Percentiles rank a stretch among this genome's conserved stretches.
Conservation (phyloP, 2,888 invertebrate genomes). For the Leptinotarsa rubiginosa region DNA sequence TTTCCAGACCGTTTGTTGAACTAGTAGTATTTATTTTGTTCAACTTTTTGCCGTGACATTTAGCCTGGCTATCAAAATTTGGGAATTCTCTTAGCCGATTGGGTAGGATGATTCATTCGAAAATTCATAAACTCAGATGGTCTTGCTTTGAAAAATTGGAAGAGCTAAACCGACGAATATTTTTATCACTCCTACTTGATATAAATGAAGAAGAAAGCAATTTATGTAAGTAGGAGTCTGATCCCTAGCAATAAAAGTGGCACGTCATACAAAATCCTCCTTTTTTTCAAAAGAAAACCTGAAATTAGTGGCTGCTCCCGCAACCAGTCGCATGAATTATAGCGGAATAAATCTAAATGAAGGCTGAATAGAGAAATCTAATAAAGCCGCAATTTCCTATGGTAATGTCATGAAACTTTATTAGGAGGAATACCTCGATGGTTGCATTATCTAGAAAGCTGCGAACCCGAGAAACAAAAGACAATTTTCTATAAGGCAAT, state of each 20-base stretch:
- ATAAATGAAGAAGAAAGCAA: too few relatives aligned
- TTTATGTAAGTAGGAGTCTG: too few relatives aligned
- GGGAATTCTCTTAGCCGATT: too few relatives aligned
- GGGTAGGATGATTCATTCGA: too few relatives aligned
- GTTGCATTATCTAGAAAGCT: slow-evolving; percentile 25
- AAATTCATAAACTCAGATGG: too few relatives aligned
- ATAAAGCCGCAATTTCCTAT: slow-evolving; percentile 11
- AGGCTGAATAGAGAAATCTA: slow-evolving; percentile 15
- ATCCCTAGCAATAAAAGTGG: background rate
- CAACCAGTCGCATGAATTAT: background rate
- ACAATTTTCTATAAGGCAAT: slow-evolving; percentile 31
- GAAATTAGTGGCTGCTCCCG: slow-evolving; percentile 5
- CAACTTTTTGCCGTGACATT: too few relatives aligned
- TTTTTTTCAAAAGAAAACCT: background rate
- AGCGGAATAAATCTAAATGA: slow-evolving; percentile 15
- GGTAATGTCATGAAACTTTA: slow-evolving; percentile 15
- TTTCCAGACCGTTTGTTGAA: too few relatives aligned
- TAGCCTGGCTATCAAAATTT: too few relatives aligned
- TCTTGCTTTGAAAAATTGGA: too few relatives aligned
- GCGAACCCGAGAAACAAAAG: slow-evolving; percentile 26
- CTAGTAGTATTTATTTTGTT: too few relatives aligned
- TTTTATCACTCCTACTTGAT: too few relatives aligned
- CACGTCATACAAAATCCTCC: background rate
- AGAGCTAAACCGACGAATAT: too few relatives aligned
- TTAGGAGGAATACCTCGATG: slow-evolving; percentile 11